Evolutionary conservation across 2,113 vertebrate genomes (phyloP), one percentile per base, ranked within the genome.

Genomic region (Mobula hypostoma): DNA sequence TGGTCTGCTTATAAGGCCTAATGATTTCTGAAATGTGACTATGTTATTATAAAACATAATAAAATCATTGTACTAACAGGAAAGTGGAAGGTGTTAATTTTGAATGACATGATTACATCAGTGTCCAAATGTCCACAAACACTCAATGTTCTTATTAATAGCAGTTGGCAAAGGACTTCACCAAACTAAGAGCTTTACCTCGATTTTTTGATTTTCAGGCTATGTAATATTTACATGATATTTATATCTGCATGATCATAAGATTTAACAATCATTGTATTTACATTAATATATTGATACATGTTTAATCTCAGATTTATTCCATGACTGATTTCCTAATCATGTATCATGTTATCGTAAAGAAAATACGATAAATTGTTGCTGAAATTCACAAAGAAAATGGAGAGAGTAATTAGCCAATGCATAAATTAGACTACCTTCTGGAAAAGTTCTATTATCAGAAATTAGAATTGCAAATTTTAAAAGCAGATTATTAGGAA

Each of bases 151-250:
- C 29, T 93, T 76, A 76, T 48, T 48, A 8, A 74, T 74, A 36
- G 90, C 90, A 48, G 90, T 72, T 56, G 21, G 70, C 91, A 93
- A 74, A 93, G 70, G 40, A 93, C 24, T 32, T 74, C 91, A 74
- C 29, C 91, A 76, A 72, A 93, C 68, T 74, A 93, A 8, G 68
- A 93, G 90, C 74, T 70, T 70, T 93, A 93, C 70, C 90, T 40
- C 74, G 90, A 48, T 74, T 93, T 93, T 88, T 88, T 93, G 66
- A 93, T 74, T 93, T 68, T 74, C 90, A 93, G 90, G 70, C 90
- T 93, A 93, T 93, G 90, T 93, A 93, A 93, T 93, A 93, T 93
- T 93, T 93, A 93, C 90, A 93, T 93, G 90, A 93, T 74, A 74
- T 93, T 92, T 92, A 92, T 93, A 93, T 74, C 70, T 93, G 90